Percentiles rank a stretch among this genome's conserved stretches.
Conservation (phyloP, 2,888 invertebrate genomes). For the Uropetala carovei region DNA sequence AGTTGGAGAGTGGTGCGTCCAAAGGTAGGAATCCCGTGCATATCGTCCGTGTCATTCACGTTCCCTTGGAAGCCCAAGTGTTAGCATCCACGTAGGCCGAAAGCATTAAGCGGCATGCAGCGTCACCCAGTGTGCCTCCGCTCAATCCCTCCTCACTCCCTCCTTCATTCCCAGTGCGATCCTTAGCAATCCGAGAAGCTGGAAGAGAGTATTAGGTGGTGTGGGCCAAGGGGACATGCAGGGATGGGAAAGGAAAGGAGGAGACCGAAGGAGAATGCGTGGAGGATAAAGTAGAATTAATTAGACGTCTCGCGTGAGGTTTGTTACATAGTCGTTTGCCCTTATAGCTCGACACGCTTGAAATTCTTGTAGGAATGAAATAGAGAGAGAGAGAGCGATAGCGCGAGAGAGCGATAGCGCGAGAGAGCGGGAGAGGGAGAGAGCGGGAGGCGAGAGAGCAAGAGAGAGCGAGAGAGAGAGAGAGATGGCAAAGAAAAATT, state of each 20-base stretch:
- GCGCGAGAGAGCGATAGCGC: too few species aligned
- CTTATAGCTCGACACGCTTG: background rate
- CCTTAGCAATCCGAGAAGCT: background rate
- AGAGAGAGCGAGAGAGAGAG: too few species aligned
- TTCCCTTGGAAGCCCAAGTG: background rate
- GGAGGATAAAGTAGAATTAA: constrained; percentile 12
- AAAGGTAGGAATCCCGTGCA: background rate
- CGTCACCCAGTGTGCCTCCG: background rate
- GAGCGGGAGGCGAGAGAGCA: too few species aligned
- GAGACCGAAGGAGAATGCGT: too few species aligned
- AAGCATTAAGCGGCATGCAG: background rate
- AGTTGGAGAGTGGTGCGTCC: background rate
- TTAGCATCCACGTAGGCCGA: too few species aligned
- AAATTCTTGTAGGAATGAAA: too few species aligned
- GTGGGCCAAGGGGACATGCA: background rate
- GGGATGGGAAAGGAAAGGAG: background rate
- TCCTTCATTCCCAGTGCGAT: background rate
- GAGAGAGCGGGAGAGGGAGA: too few species aligned
- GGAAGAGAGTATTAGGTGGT: background rate
- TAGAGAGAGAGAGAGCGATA: too few species aligned
- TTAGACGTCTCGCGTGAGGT: background rate
- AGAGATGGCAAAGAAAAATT: too few species aligned
- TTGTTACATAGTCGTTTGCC: background rate
- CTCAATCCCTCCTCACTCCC: too few species aligned
- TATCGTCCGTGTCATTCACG: background rate